A percentile compares a stretch with the other conserved stretches of the same genome.
Evolutionary conservation across 1,140 invertebrate genomes (phyloP).

Genomic region (Drosophila insularis): DNA sequence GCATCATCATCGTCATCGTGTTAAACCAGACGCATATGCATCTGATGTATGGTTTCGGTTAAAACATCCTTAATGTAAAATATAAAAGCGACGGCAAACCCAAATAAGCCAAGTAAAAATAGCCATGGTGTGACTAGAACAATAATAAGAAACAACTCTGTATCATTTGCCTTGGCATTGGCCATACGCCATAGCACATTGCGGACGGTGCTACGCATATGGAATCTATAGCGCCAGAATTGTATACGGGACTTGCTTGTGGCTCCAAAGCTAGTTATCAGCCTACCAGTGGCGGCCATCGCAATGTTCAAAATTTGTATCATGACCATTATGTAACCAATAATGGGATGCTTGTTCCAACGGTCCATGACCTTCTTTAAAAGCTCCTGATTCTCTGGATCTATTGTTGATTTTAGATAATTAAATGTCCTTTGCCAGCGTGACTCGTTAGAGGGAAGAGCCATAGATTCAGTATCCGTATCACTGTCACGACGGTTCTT

Average conservation of each 20-base stretch:
- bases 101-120: conserved; percentile 50
- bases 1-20: background rate
- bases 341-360: background rate
- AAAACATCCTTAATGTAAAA: conserved; percentile 22
- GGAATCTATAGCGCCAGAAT: conserved; percentile 43
- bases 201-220: conserved; percentile 47
- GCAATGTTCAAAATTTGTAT: conserved; percentile 36
- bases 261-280: background rate
- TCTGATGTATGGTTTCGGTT: background rate
- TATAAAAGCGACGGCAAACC: conserved; percentile 37
- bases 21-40: conserved; percentile 22
- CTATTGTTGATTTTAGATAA: conserved; percentile 25
- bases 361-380: conserved; percentile 7
- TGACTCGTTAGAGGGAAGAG: background rate
- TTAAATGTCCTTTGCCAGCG: conserved; percentile 19
- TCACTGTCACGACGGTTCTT: conserved; percentile 8
- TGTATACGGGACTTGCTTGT: conserved; percentile 22
- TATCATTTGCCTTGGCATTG: conserved; percentile 57
- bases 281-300: background rate
- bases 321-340: conserved; percentile 37
- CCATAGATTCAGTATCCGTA: conserved; percentile 51
- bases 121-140: conserved; percentile 58
- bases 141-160: conserved; percentile 46
- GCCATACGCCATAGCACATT: conserved; percentile 60
- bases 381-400: conserved; percentile 30